These are phyloP conservation scores for Engystomops pustulosus DNA, from an alignment of 2,113 vertebrate genomes.

Conservation along the genomic window DNA sequence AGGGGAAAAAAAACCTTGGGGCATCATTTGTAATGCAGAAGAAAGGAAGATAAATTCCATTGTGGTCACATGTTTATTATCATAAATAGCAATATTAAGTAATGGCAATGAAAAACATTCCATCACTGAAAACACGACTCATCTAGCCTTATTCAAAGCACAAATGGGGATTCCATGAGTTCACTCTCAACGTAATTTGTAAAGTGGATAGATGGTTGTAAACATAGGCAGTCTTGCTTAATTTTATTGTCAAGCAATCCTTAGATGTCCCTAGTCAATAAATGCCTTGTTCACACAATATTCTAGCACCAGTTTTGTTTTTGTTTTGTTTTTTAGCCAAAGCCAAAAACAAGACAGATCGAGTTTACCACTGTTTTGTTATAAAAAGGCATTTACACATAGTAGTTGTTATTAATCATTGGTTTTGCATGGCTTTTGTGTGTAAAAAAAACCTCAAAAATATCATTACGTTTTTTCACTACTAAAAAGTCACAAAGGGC, in stretches of 20 bases:
- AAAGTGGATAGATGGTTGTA: slow-evolving; percentile 27
- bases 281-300: too few relatives aligned
- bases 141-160: slow-evolving; percentile 33
- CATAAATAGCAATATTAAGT: slow-evolving; percentile 60
- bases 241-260: background rate
- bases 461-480: too few relatives aligned
- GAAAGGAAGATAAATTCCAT: slow-evolving; percentile 73
- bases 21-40: slow-evolving; percentile 72
- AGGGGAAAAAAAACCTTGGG: slow-evolving; percentile 58
- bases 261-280: too few relatives aligned
- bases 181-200: slow-evolving; percentile 9
- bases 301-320: too few relatives aligned
- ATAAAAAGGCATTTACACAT: too few relatives aligned
- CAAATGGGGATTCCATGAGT: slow-evolving; percentile 19
- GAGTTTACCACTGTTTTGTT: too few relatives aligned
- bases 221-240: slow-evolving; percentile 30
- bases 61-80: slow-evolving; percentile 61
- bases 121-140: slow-evolving; percentile 40
- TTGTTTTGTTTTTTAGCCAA: too few relatives aligned
- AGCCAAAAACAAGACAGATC: too few relatives aligned
- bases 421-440: too few relatives aligned
- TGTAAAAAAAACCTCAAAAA: too few relatives aligned
- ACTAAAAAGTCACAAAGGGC: too few relatives aligned
- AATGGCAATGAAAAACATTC: slow-evolving; percentile 59
- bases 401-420: too few relatives aligned